phyloP scores from a whole-genome alignment of 64 coral and sea anemone genomes.

The Actinia tenebrosa region DNA sequence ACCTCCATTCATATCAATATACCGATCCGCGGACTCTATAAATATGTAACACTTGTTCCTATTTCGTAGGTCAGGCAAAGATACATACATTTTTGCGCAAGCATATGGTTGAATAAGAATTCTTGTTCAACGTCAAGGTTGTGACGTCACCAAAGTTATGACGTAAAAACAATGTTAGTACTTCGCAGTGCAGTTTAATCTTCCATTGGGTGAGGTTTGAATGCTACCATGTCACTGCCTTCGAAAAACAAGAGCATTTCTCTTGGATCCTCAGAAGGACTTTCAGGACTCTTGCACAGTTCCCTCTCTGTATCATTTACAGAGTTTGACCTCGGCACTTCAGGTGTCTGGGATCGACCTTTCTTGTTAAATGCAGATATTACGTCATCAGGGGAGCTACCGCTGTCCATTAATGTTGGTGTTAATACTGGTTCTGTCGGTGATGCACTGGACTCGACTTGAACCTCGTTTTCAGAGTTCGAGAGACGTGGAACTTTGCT shows the following conservation, averaged over 20 bases:
- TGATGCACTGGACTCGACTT: conserved; percentile 6
- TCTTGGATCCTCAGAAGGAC: conserved; percentile 13
- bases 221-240: conserved; percentile 63
- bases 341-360: not conserved
- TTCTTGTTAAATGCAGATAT: not conserved
- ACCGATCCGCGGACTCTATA: no score
- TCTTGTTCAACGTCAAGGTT: no score
- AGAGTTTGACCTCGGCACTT: conserved; percentile 5
- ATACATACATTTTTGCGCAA: no score
- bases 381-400: conserved; percentile 27
- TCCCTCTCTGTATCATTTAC: conserved; percentile 38
- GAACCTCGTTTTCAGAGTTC: not conserved
- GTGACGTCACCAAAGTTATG: no score
- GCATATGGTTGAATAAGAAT: no score
- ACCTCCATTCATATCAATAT: no score
- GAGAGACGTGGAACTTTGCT: conserved; percentile 53
- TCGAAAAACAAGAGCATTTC: conserved; percentile 42
- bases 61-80: no score
- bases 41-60: no score
- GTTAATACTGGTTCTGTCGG: not conserved
- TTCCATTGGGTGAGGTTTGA: conserved; percentile 71
- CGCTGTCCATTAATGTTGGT: conserved; percentile 34
- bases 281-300: not conserved
- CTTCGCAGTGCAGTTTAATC: conserved; percentile 19
- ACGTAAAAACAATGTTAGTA: no score